Evolutionary conservation across 1,140 invertebrate genomes (phyloP).

Genomic region (Mycetomoellerius zeteki): DNA sequence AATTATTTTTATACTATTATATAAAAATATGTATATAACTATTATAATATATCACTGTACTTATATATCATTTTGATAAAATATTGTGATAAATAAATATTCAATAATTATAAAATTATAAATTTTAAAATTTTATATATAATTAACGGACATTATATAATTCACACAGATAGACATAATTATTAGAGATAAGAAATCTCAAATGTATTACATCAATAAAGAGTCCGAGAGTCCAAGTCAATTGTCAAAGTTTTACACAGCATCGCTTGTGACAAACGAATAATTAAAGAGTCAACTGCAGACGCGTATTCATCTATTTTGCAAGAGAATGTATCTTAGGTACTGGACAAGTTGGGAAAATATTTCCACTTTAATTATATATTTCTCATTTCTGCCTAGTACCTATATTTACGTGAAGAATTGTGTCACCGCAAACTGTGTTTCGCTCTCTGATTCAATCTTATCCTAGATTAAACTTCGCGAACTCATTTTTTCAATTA

Average conservation of each 20-base stretch:
- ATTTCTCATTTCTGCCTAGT: background rate
- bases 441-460: slow-evolving; percentile 16
- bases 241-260: background rate
- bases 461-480: slow-evolving; percentile 38
- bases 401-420: slow-evolving; percentile 26
- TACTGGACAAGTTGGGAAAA: background rate
- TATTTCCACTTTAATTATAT: background rate
- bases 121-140: no score
- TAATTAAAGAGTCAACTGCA: slow-evolving; percentile 22
- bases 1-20: no score
- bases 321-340: background rate
- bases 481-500: slow-evolving; percentile 45
- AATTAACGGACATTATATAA: no score
- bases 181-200: background rate
- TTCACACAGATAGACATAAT: background rate
- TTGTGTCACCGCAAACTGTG: slow-evolving; percentile 22
- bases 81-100: no score
- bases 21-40: no score
- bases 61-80: no score
- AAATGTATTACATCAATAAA: background rate
- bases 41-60: no score
- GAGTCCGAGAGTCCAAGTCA: background rate
- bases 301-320: slow-evolving; percentile 18
- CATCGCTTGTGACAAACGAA: background rate
- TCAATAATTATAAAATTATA: no score